Evolutionary conservation across 1,140 invertebrate genomes (phyloP).

Genomic region (Drosophila ironensis): DNA sequence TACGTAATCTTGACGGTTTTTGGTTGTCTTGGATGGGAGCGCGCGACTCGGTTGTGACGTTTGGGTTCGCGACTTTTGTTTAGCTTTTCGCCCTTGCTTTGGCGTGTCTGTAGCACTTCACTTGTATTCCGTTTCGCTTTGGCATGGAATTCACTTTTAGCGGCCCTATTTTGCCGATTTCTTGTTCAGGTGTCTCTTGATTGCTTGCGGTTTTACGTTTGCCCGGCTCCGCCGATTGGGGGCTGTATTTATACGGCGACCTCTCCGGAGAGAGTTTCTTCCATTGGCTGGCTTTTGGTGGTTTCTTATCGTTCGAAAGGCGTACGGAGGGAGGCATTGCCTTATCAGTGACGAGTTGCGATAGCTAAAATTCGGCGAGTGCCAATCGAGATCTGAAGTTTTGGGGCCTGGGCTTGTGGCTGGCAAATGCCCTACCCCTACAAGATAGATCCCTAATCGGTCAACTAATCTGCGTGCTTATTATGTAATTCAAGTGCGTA

Average conservation of each 20-base stretch:
- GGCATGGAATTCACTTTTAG: conserved; percentile 63
- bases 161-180: conserved; percentile 52
- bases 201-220: conserved; percentile 54
- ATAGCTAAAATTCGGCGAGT: conserved; percentile 34
- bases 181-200: conserved; percentile 37
- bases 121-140: conserved; percentile 61
- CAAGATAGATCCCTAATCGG: conserved; percentile 1
- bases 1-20: conserved; percentile 60
- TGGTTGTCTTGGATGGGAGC: not conserved
- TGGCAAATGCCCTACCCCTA: conserved; percentile 4
- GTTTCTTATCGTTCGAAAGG: conserved; percentile 26
- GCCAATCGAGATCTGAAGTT: no score
- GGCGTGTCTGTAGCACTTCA: conserved; percentile 69
- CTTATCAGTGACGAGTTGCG: conserved; percentile 35
- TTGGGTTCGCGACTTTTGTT: conserved; percentile 6
- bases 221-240: not conserved
- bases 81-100: conserved; percentile 51
- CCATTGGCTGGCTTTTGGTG: conserved; percentile 2
- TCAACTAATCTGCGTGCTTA: conserved; percentile 1
- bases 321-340: not conserved
- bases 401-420: not conserved
- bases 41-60: conserved; percentile 12
- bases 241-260: conserved; percentile 53
- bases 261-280: conserved; percentile 3
- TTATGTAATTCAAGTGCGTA: conserved; percentile 22